Evolutionary conservation across 2,113 vertebrate species (phyloP), one percentile per base, ranked within the genome.

Genomic region (Sander vitreus): DNA sequence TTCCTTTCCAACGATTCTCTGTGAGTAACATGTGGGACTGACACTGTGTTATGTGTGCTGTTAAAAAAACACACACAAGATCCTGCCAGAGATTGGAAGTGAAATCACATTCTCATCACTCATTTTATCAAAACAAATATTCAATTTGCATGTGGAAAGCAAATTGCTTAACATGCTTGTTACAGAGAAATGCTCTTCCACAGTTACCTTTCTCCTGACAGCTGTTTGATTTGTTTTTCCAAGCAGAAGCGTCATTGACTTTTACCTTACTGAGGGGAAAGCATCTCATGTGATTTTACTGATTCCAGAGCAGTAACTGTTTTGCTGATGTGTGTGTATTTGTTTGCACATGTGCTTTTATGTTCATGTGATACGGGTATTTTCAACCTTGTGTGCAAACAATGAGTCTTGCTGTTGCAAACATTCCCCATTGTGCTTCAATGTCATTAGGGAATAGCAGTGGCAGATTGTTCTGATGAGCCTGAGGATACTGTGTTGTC

Each of bases 401-500:
- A 60, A 55, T 33, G 25, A 66, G 39, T 82, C 69, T 48, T 53
- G 55, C 73, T 73, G 69, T 71, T 78, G 72, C 43, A 45, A 83
- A 84, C 69, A 60, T 83, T 77, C 83, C 74, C 74, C 21, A 48
- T 50, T 57, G 76, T 65, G 76, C 53, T 33, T 57, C 4, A 5
- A 25, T 75, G 73, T 77, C 83, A 59, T 84, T 67, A 64, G 78
- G 77, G 76, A 88, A 81, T 60, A 53, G 83, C 27, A 0, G 55
- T 59, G 78, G 85, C 78, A 76, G 72, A 87, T 81, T 86, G 82
- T 81, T 81, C 75, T 81, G 79, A 86, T 85, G 88, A 88, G 85
- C 84, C 76, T 21, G 60, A 79, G 54, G 64, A 84, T 58, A 60
- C 60, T 43, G 45, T 67, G 67, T 43, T 89, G 65, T 84, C 83